Base-by-base conservation (phyloP, 92 coral and sea anemone genomes). In the Diadumene lineata region DNA sequence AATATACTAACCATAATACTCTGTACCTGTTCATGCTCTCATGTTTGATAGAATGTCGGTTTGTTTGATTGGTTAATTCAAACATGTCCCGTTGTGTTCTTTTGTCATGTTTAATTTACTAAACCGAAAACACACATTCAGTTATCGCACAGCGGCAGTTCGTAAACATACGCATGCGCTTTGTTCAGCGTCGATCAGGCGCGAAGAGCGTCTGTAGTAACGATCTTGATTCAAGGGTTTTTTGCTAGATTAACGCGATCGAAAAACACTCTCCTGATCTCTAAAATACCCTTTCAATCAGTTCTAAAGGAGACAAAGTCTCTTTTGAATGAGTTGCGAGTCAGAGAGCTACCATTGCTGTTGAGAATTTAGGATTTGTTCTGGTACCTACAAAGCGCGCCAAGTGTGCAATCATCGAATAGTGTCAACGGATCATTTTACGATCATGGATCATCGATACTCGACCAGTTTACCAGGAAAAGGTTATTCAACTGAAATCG, bases 121-220 rank as follows among this genome's bases (percentile, higher is more conserved):
- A n/a, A n/a, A n/a, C n/a, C 9, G 34, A 17, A 50, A 43, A 56
- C 66, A 57, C 44, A 50, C 75, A 70, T 56, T 56, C 53, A 27
- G 7, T 3, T 32, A 61, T 21, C 4, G 77, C 66, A 18, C 77
- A 72, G 77, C 77, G 77, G 77, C 77, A 72, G 66, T 72, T 72
- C 77, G 67, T 78, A 78, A 84, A 73, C 75, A 72, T 9, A 80
- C 97, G 97, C 93, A 91, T 81, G 93, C 97, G 92, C 72, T 33
- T 34, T 70, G 66, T 21, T 56, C 25, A 78, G 97, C 97, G 93
- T 91, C 97, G 66, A 72, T 86, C 79, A 81, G 93, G 97, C 93
- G 93, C 90, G 87, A 74, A 79, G 73, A 28, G 97, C 97, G 97
- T 91, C 97, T 87, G 85, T 91, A 77, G 97, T 91, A 87, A 91